phyloP scores from a whole-genome alignment of 2,113 vertebrate species.

The Hemicordylus capensis region DNA sequence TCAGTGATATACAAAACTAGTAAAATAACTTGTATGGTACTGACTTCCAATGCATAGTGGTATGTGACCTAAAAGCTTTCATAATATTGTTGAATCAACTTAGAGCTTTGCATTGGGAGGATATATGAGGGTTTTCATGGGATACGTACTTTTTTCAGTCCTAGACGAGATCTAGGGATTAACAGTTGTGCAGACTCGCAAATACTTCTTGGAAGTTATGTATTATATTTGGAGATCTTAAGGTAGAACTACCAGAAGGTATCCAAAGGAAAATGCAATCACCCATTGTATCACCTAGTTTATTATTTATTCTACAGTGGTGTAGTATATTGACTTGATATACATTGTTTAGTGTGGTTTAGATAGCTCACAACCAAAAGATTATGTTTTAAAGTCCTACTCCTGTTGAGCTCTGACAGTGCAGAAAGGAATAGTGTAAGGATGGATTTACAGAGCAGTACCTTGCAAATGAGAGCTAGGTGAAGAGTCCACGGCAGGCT shows the following conservation, averaged over 20 bases:
- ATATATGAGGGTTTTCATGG: constrained; percentile 1
- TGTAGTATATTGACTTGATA: not conserved
- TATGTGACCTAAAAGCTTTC: not conserved
- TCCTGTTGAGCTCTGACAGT: not conserved
- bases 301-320: constrained; percentile 17
- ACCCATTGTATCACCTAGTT: constrained; percentile 16
- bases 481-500: not conserved
- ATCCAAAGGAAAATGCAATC: constrained; percentile 23
- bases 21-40: not conserved
- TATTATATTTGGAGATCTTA: not conserved
- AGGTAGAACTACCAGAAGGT: constrained; percentile 3
- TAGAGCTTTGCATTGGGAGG: not conserved
- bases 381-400: not conserved
- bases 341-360: not conserved
- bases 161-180: not conserved
- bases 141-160: not conserved
- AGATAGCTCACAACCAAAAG: not conserved
- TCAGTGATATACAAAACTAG: not conserved
- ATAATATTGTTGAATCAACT: not conserved
- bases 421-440: not conserved
- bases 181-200: not conserved
- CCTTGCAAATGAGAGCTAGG: constrained; percentile 8
- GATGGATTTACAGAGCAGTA: not conserved
- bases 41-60: not conserved
- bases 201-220: not conserved